These are phyloP conservation scores for Oryzias curvinotus DNA, from an alignment of 2,113 vertebrate species.

Conservation along the genomic window DNA sequence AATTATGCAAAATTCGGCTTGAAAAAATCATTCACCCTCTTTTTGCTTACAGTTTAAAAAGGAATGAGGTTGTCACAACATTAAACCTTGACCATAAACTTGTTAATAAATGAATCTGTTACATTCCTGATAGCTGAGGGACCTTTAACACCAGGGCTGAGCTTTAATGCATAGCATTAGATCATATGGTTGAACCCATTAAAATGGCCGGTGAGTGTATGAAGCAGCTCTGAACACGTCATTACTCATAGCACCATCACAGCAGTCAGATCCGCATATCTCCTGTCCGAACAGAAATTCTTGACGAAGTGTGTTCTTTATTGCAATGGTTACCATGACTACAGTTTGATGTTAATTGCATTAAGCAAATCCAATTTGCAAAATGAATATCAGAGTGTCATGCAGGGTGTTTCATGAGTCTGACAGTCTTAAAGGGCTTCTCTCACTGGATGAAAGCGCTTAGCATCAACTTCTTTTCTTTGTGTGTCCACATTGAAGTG, in stretches of 20 bases:
- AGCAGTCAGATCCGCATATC: constrained; percentile 45
- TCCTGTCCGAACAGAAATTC: constrained; percentile 29
- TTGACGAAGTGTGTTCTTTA: constrained; percentile 35
- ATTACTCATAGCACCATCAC: constrained; percentile 11
- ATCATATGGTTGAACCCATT: neutral
- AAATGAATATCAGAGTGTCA: constrained; percentile 27
- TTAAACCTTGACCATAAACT: too few relatives aligned
- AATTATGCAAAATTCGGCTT: too few relatives aligned
- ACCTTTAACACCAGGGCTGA: too few relatives aligned
- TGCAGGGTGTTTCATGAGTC: constrained; percentile 1
- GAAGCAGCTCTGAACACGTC: constrained; percentile 15
- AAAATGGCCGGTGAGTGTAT: neutral
- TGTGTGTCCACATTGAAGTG: neutral
- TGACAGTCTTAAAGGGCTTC: constrained; percentile 6
- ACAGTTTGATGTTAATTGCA: constrained; percentile 48
- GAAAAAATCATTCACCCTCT: too few relatives aligned
- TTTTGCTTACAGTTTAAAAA: too few relatives aligned
- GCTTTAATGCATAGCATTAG: too few relatives aligned
- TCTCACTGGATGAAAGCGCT: constrained; percentile 11
- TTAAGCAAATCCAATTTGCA: constrained; percentile 50
- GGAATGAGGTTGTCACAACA: too few relatives aligned
- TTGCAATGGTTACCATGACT: constrained; percentile 49
- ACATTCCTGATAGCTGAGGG: too few relatives aligned
- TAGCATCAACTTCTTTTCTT: constrained; percentile 1
- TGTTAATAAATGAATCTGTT: too few relatives aligned